Evolutionary conservation across 2,797 vertebrate genomes (phyloP).

Genomic region (Sebastes minor): DNA sequence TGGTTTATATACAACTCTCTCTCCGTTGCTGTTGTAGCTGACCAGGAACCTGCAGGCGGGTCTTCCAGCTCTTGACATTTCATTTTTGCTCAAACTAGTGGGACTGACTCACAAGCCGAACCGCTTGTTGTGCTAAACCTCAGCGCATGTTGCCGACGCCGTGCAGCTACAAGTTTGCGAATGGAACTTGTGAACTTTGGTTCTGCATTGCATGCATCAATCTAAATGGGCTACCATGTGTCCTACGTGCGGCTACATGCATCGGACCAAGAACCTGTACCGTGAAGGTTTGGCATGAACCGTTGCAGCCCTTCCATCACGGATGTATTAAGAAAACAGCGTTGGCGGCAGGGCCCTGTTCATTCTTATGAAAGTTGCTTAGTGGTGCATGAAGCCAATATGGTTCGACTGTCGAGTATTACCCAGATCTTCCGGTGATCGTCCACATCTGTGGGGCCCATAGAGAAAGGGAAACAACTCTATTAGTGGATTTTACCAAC

Average conservation of each 20-base stretch:
- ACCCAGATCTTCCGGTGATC: not conserved
- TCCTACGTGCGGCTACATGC: too few relatives aligned
- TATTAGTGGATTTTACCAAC: too few relatives aligned
- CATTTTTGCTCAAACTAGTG: accelerated
- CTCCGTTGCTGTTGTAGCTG: not conserved
- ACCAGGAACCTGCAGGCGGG: not conserved
- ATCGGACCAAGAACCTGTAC: not conserved
- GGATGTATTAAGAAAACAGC: not conserved
- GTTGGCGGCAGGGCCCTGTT: too few relatives aligned
- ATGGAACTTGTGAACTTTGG: not conserved
- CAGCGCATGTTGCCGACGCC: not conserved
- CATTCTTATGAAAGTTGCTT: not conserved
- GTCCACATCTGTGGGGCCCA: not conserved
- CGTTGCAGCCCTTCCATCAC: not conserved
- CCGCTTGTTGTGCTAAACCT: not conserved
- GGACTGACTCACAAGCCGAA: not conserved
- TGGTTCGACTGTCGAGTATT: not conserved
- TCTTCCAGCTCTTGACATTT: not conserved
- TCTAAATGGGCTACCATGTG: accelerated
- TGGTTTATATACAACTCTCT: not conserved
- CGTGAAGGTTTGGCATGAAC: not conserved
- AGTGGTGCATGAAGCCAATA: not conserved
- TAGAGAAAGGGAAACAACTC: too few relatives aligned
- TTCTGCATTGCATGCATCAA: not conserved
- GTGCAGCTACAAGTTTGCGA: not conserved